phyloP scores from a whole-genome alignment of 2,797 vertebrate species.

The Lepilemur septentrionalis region DNA sequence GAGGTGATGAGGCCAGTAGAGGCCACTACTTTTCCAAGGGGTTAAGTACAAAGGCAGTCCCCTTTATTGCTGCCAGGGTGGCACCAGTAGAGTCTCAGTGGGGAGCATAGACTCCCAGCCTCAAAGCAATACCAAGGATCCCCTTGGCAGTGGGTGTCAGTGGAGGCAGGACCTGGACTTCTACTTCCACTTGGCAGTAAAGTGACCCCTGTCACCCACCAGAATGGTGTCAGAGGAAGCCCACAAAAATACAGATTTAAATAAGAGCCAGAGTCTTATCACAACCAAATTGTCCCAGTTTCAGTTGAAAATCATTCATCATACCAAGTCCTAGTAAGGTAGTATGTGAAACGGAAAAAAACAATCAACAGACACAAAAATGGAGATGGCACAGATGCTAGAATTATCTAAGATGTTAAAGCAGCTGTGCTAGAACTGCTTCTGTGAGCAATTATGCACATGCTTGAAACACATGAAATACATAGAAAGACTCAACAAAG shows the following conservation, averaged over 20 bases:
- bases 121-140: background rate
- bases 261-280: background rate
- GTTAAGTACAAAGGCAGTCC: background rate
- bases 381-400: background rate
- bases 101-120: background rate
- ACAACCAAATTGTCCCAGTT: background rate
- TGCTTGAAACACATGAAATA: background rate
- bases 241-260: background rate
- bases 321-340: background rate
- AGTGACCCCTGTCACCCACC: background rate
- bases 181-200: background rate
- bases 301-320: background rate
- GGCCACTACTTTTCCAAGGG: too few species aligned
- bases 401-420: background rate
- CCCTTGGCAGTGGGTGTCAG: background rate
- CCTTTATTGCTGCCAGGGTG: background rate
- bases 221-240: background rate
- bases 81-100: background rate
- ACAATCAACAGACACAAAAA: background rate
- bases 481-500: background rate
- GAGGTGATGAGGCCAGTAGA: background rate
- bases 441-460: background rate
- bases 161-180: background rate
- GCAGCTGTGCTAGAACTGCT: background rate
- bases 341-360: background rate